A percentile compares a stretch with the other conserved stretches of the same genome.
Conservation (phyloP, 2,888 invertebrate genomes). For the Synergus itoensis region DNA sequence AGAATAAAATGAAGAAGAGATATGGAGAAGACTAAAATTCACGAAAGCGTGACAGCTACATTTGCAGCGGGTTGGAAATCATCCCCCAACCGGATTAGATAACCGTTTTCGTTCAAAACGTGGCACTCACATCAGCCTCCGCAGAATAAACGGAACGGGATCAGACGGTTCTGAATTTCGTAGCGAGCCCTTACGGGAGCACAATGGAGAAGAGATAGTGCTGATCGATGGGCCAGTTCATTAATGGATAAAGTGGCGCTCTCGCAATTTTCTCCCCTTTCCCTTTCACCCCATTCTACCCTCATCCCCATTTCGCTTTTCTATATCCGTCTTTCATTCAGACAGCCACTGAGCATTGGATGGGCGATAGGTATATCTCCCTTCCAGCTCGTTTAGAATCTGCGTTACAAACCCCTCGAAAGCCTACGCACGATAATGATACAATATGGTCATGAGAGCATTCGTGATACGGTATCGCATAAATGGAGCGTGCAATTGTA, state of each 20-base stretch:
- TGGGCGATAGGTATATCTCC: conserved; percentile 44
- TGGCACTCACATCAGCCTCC: background rate
- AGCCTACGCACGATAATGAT: conserved; percentile 46
- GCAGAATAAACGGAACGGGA: conserved; percentile 15
- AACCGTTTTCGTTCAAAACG: background rate
- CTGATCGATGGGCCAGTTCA: conserved; percentile 41
- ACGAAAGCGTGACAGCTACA: background rate
- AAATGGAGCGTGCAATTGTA: conserved; percentile 45
- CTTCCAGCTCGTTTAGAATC: conserved; percentile 43
- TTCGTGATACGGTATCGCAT: conserved; percentile 30
- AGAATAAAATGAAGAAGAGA: background rate
- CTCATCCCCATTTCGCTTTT: conserved; percentile 44
- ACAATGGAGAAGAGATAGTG: conserved; percentile 39
- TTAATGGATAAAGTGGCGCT: conserved; percentile 42
- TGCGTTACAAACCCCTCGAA: conserved; percentile 47
- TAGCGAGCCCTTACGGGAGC: conserved; percentile 21
- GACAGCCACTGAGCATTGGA: conserved; percentile 48
- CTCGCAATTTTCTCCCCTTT: conserved; percentile 17
- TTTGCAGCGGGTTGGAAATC: background rate
- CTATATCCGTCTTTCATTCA: conserved; percentile 51
- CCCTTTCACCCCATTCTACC: background rate
- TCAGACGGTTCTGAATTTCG: conserved; percentile 38
- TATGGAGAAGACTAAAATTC: background rate
- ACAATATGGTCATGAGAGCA: conserved; percentile 31
- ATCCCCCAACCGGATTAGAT: background rate